phyloP scores from a whole-genome alignment of 1,140 invertebrate genomes.

The Apolygus lucorum region DNA sequence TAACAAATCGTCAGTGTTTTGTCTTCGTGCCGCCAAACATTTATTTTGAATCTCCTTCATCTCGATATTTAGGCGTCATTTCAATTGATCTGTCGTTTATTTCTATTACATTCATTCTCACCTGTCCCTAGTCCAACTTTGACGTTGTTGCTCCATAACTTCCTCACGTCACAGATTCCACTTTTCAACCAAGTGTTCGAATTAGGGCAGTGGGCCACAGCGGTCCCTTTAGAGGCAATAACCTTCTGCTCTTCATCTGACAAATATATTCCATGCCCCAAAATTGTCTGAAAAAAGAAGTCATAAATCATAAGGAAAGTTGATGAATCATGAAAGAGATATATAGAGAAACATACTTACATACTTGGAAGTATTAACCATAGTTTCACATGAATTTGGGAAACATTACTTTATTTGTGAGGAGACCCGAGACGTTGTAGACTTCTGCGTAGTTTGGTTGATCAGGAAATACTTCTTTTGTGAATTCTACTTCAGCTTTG shows the following conservation, averaged over 20 bases:
- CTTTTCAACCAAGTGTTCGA: conserved; percentile 78
- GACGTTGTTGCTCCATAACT: conserved; percentile 52
- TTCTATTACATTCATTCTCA: no score
- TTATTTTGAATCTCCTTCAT: no score
- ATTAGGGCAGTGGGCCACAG: conserved; percentile 75
- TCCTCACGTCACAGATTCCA: conserved; percentile 68
- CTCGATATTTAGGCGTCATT: no score
- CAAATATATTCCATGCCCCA: conserved; percentile 77
- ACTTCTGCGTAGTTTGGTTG: conserved; percentile 59
- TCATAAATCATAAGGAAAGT: no score
- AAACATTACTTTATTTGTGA: conserved; percentile 57
- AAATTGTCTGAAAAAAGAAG: conserved; percentile 51
- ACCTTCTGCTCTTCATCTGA: conserved; percentile 59
- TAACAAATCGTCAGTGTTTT: no score
- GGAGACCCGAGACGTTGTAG: conserved; percentile 61
- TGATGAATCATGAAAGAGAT: no score
- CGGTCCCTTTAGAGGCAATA: conserved; percentile 50
- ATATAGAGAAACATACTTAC: no score
- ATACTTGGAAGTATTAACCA: no score
- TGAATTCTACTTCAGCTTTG: conserved; percentile 55
- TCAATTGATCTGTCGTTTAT: no score
- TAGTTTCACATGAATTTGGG: no score
- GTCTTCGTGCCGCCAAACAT: no score
- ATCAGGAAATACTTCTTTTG: conserved; percentile 50
- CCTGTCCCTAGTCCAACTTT: conserved; percentile 79